phyloP scores from a whole-genome alignment of 2,888 invertebrate species.

The Meandrusa payeni region DNA sequence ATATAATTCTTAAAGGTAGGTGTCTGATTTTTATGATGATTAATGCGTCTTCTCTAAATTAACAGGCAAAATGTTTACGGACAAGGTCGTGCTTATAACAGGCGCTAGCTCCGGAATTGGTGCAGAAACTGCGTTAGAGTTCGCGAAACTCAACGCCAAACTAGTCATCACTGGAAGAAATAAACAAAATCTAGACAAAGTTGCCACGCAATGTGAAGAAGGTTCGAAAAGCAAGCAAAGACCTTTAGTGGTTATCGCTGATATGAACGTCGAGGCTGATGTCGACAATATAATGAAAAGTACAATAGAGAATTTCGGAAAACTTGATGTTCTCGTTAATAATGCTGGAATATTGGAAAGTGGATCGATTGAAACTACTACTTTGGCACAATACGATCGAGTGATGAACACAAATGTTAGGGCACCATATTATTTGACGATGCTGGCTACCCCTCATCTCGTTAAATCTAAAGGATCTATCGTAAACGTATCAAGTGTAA shows the following conservation, averaged over 20 bases:
- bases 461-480: conserved; percentile 90
- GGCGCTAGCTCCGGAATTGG: conserved; percentile 90
- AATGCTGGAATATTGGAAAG: conserved; percentile 92
- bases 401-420: conserved; percentile 94
- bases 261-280: conserved; percentile 85
- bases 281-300: conserved; percentile 83
- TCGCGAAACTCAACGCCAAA: conserved; percentile 83
- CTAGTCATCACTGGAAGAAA: conserved; percentile 86
- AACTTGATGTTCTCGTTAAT: conserved; percentile 89
- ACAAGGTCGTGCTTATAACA: conserved; percentile 83
- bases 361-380: conserved; percentile 91
- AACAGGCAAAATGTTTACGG: conserved; percentile 62
- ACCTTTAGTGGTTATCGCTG: conserved; percentile 82
- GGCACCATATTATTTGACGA: conserved; percentile 88
- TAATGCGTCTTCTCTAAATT: background rate
- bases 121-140: conserved; percentile 84
- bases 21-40: too few species aligned
- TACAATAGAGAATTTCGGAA: conserved; percentile 84
- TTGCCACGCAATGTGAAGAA: conserved; percentile 79
- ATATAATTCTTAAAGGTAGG: too few species aligned
- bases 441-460: conserved; percentile 91
- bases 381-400: conserved; percentile 90
- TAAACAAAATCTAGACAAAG: conserved; percentile 82
- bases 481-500: conserved; percentile 96
- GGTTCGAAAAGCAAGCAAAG: conserved; percentile 52